Evolutionary conservation across 2,113 vertebrate species (phyloP).

Genomic region (Zapus hudsonius): DNA sequence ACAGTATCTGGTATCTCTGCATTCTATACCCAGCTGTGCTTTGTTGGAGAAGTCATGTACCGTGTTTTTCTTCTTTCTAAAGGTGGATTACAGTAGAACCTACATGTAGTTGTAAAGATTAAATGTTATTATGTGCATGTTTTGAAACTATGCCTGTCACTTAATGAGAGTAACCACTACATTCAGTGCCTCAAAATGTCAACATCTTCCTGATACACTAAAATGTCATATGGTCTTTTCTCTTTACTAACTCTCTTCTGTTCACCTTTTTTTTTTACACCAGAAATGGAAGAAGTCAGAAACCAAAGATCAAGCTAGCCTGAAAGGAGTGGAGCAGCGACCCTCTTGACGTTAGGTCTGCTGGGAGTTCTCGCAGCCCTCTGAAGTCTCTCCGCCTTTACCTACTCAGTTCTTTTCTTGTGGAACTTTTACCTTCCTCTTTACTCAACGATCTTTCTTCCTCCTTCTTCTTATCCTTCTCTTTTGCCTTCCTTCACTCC

Average conservation of each 20-base stretch:
- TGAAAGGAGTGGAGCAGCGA: neutral
- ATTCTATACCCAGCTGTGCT: neutral
- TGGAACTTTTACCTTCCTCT: too few species aligned
- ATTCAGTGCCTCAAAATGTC: neutral
- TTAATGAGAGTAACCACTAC: neutral
- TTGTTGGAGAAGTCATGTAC: neutral
- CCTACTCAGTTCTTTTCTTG: neutral
- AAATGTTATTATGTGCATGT: neutral
- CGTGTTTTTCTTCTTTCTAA: neutral
- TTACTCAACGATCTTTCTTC: neutral
- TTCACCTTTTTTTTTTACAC: neutral
- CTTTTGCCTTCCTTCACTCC: neutral
- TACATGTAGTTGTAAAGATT: too few species aligned
- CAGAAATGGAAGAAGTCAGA: conserved; percentile 19
- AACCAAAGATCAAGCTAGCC: neutral
- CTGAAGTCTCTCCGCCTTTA: neutral
- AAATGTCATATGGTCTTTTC: neutral
- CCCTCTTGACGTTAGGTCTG: neutral
- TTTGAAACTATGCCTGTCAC: neutral
- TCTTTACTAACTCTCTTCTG: neutral
- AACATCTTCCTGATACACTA: neutral
- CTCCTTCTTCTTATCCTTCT: neutral
- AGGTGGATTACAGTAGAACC: neutral
- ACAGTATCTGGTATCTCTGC: neutral
- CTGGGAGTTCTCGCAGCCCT: neutral